These are phyloP conservation scores for Matsumurasca onukii DNA, from an alignment of 1,140 invertebrate genomes.

Conservation along the genomic window DNA sequence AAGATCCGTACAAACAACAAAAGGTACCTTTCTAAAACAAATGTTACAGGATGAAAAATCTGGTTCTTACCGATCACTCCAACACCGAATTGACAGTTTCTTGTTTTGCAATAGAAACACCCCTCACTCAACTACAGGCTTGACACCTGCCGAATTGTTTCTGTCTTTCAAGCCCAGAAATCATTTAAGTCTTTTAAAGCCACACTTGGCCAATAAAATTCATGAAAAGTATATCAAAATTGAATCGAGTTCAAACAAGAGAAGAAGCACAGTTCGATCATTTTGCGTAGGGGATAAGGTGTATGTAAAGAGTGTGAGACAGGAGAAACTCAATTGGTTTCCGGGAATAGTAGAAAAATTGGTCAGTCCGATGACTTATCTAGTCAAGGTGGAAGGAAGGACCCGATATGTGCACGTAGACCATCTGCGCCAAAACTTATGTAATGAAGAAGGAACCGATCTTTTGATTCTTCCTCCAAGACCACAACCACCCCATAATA, in stretches of 20 bases:
- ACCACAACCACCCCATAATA: background rate
- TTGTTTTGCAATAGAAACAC: slow-evolving; percentile 20
- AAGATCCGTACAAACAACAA: slow-evolving; percentile 39
- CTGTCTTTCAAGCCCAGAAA: background rate
- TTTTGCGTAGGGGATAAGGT: background rate
- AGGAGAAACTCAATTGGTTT: background rate
- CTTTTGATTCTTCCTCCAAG: background rate
- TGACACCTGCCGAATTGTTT: slow-evolving; percentile 6
- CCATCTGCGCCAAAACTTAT: background rate
- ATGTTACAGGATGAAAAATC: slow-evolving; percentile 23
- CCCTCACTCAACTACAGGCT: slow-evolving; percentile 10
- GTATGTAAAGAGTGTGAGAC: background rate
- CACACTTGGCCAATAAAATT: background rate
- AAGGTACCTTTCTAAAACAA: slow-evolving; percentile 29
- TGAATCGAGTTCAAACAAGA: background rate
- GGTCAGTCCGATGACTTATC: background rate
- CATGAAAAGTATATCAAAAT: background rate
- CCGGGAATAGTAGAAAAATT: background rate
- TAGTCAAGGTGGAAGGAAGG: background rate
- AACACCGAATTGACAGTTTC: slow-evolving; percentile 15
- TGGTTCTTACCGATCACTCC: background rate
- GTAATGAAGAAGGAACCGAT: background rate
- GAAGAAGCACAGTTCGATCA: background rate
- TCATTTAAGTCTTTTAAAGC: too few relatives aligned
- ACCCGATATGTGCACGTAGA: background rate